These are phyloP conservation scores for Rhinichthys osculus DNA, from an alignment of 2,797 vertebrate genomes.

Conservation along the genomic window DNA sequence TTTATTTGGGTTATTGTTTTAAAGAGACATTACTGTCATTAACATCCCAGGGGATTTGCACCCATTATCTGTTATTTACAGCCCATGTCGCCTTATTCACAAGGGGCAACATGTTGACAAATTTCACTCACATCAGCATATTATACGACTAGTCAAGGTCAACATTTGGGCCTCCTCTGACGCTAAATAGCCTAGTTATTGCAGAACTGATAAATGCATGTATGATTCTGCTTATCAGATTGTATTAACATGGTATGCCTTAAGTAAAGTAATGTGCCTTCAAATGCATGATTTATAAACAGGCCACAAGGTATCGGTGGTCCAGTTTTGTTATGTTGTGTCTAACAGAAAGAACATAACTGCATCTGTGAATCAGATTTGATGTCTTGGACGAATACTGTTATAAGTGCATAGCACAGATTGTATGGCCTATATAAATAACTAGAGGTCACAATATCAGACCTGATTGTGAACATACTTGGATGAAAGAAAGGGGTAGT, in stretches of 20 bases:
- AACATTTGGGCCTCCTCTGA: constrained; percentile 46
- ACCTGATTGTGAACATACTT: neutral
- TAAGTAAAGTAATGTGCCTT: neutral
- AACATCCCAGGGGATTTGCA: constrained; percentile 39
- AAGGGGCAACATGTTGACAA: constrained; percentile 38
- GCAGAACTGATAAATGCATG: constrained; percentile 24
- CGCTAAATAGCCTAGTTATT: constrained; percentile 41
- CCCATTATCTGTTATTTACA: constrained; percentile 26
- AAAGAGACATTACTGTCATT: constrained; percentile 55
- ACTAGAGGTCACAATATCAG: neutral
- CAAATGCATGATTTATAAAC: neutral
- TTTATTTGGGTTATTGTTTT: constrained; percentile 61
- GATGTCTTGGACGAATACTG: neutral
- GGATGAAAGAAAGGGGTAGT: neutral
- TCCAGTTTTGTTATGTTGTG: constrained; percentile 19
- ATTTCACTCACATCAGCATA: constrained; percentile 44
- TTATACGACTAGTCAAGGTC: constrained; percentile 52
- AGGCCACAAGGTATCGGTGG: neutral
- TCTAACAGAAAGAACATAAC: constrained; percentile 9
- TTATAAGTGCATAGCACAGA: neutral
- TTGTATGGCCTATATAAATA: constrained; percentile 20
- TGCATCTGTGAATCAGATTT: constrained; percentile 1
- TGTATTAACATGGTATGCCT: constrained; percentile 1
- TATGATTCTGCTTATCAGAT: neutral
- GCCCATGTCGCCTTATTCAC: constrained; percentile 21